Base-by-base conservation (phyloP, 2,113 vertebrate species). In the Thalassarche chlororhynchos region DNA sequence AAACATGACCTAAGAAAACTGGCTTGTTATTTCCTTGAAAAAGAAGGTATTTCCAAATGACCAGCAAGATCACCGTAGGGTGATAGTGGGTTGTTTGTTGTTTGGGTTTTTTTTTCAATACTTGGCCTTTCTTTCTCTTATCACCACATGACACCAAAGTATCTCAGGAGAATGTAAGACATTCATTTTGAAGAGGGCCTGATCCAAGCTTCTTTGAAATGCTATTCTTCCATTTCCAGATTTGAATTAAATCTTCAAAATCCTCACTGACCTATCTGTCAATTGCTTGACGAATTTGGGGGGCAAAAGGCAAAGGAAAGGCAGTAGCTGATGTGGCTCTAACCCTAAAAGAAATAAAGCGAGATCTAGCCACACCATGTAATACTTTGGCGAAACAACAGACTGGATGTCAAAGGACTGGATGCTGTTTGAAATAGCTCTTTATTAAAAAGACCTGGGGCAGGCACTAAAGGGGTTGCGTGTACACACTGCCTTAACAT, bases 331-430 rank as follows among this genome's bases (percentile, higher is more conserved):
- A 21, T 62, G 58, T 14, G 44, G 9, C 3, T 68, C 25, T 84
- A 69, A 71, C 25, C 6, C 25, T 76, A 69, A 72, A 64, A 62
- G 42, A 89, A 84, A 75, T 17, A 38, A 76, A 66, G 14, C 0
- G 0, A 69, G 28, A 72, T n/a, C 17, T 34, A 76, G 7, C 18
- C 6, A 54, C 23, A 47, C 12, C 3, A 17, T 23, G 9, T 8
- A 64, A 79, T 34, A 38, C 8, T 31, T 60, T 26, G 49, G 31
- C 2, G 3, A 58, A 89, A 76, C 5, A 74, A 74, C 8, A 77
- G 26, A 55, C 28, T 66, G 16, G 3, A 51, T 38, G 23, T 18
- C 12, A 72, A 80, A 40, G 23, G 10, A 36, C 5, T 55, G 18
- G 26, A 66, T 32, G 19, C 5, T 40, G 3, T 34, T 66, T 66